These are phyloP conservation scores for Orchesellides sinensis DNA, from an alignment of 2,888 invertebrate genomes.

Conservation along the genomic window DNA sequence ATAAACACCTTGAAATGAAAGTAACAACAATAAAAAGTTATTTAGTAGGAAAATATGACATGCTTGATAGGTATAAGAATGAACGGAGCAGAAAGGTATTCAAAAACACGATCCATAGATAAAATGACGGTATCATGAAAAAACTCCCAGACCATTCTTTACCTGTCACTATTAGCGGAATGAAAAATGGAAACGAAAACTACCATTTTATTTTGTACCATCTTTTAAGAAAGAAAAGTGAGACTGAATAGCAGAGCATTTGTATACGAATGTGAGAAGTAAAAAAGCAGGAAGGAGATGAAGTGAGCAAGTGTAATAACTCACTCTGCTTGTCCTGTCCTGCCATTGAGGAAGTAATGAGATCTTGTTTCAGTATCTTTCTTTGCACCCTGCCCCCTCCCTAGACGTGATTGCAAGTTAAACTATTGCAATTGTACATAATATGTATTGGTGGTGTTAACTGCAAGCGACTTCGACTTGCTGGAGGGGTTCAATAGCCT, in stretches of 20 bases:
- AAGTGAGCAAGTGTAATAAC: constrained; percentile 8
- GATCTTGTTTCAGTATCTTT: not conserved
- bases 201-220: not conserved
- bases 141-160: not conserved
- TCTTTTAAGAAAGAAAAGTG: not conserved
- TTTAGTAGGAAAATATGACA: not conserved
- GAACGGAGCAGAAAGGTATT: constrained; percentile 4
- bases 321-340: not conserved
- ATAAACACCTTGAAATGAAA: constrained; percentile 43
- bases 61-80: not conserved
- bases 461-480: not conserved
- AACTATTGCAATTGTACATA: not conserved
- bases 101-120: constrained; percentile 23
- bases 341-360: not conserved
- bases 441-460: not conserved
- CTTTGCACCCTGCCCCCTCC: not conserved
- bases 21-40: constrained; percentile 25
- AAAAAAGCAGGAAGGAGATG: not conserved
- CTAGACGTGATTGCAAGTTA: not conserved
- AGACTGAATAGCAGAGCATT: not conserved
- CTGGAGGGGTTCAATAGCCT: constrained; percentile 14
- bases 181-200: constrained; percentile 21
- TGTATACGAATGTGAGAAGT: not conserved
- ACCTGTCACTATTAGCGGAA: constrained; percentile 6
- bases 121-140: constrained; percentile 3